Evolutionary conservation across 2,113 vertebrate genomes (phyloP), one percentile per base, ranked within the genome.

Genomic region (Microcebus jonahi): DNA sequence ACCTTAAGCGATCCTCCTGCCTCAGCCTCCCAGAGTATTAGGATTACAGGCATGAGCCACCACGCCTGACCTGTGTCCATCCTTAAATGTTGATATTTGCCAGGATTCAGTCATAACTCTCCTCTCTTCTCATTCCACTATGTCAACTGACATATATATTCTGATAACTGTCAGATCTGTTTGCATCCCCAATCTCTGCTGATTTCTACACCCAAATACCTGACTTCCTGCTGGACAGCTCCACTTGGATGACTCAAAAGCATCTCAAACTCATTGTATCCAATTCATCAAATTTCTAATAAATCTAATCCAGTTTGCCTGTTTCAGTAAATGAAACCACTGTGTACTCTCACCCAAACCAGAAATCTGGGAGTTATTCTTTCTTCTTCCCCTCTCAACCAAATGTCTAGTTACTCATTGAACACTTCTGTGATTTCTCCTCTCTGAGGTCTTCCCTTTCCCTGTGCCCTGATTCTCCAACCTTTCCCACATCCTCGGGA

Each of bases 211-310:
- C 45, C 75, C 20, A 70, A n/a, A 80, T 70, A n/a, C 25, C 80
- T 80, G 29, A 0, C 45, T 91, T 83, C 87, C 70, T 67, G 84
- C 81, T 82, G 75, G 92, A 93, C 87, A 95, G 50, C 53, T 90
- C 95, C 81, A 88, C 65, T 75, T 90, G 39, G 31, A 36, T 73
- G 29, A 34, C 61, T 45, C 34, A 80, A 12, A 29, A 23, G 34
- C 65, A 36, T 55, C 87, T 79, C 94, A 65, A 23, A 76, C 27
- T 79, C 71, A 55, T 0, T 36, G 21, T 80, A 48, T 36, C 73
- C 36, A 81, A 8, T 21, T 92, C 75, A 45, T 45, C 13, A 0
- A 71, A 39, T 92, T 83, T 70, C 50, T 2, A n/a, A 0, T 76
- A 34, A 53, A 81, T 55, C 53, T 77, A 21, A 71, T 63, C n/a